Conservation (phyloP, 2,797 vertebrate genomes). For the Potorous gilbertii region DNA sequence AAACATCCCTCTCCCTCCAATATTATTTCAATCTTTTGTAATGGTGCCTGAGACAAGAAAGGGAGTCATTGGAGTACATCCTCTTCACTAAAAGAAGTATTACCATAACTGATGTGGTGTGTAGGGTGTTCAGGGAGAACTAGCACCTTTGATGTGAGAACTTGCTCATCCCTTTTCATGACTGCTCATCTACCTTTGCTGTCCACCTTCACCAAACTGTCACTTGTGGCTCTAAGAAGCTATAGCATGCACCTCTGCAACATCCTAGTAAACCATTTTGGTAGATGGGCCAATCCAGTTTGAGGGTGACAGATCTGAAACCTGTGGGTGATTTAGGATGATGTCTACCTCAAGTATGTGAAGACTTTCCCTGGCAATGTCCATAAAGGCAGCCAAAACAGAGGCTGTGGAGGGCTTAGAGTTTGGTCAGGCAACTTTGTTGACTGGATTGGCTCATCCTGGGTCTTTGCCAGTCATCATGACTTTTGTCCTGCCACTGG, state of each 20-base stretch:
- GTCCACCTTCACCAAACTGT: not conserved
- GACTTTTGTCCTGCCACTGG: not conserved
- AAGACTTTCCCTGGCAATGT: not conserved
- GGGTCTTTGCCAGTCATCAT: not conserved
- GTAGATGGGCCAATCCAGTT: not conserved
- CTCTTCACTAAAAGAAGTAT: not conserved
- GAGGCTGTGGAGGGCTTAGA: not conserved
- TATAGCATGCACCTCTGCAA: not conserved
- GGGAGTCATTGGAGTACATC: not conserved
- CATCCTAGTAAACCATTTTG: not conserved
- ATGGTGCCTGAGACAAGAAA: not conserved
- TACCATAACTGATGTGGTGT: not conserved
- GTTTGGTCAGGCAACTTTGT: not conserved
- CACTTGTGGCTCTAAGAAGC: not conserved
- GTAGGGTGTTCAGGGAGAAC: not conserved
- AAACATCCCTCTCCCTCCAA: not conserved
- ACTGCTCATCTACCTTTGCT: not conserved
- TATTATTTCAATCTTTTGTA: constrained; percentile 19
- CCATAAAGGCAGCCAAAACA: not conserved
- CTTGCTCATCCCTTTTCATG: not conserved
- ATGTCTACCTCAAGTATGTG: not conserved
- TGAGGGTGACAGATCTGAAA: not conserved
- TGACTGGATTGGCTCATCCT: not conserved
- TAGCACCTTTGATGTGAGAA: not conserved
- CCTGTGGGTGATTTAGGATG: not conserved